Conservation (phyloP, 2,797 vertebrate species). For the Dendrocincla fuliginosa region DNA sequence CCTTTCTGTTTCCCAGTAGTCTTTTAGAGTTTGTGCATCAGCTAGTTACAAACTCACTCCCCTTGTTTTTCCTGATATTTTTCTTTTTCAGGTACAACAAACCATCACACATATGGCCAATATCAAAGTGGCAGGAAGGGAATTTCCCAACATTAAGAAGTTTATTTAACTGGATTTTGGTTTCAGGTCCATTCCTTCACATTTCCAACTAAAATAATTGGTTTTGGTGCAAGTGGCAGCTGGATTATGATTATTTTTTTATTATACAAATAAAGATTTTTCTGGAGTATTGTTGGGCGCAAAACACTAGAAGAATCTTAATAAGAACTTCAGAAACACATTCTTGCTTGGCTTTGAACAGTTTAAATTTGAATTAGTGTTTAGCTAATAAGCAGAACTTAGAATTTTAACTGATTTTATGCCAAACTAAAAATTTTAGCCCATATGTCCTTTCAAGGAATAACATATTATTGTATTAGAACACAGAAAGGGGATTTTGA, state of each 20-base stretch:
- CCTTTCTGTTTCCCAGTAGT: neutral
- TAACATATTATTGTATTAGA: neutral
- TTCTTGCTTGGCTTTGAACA: neutral
- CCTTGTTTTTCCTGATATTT: neutral
- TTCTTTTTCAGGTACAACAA: neutral
- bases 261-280: neutral
- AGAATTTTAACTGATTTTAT: neutral
- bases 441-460: neutral
- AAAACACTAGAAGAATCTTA: neutral
- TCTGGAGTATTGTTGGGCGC: neutral
- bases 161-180: constrained; percentile 12
- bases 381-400: neutral
- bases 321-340: neutral
- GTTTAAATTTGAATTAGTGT: neutral
- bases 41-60: neutral
- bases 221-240: neutral
- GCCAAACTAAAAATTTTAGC: neutral
- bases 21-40: neutral
- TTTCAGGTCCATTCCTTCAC: neutral
- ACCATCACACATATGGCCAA: neutral
- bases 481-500: neutral
- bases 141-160: neutral
- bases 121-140: neutral
- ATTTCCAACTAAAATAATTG: neutral
- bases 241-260: neutral